Evolutionary conservation across 2,113 vertebrate genomes (phyloP), one percentile per base, ranked within the genome.

Genomic region (Pogona vitticeps): DNA sequence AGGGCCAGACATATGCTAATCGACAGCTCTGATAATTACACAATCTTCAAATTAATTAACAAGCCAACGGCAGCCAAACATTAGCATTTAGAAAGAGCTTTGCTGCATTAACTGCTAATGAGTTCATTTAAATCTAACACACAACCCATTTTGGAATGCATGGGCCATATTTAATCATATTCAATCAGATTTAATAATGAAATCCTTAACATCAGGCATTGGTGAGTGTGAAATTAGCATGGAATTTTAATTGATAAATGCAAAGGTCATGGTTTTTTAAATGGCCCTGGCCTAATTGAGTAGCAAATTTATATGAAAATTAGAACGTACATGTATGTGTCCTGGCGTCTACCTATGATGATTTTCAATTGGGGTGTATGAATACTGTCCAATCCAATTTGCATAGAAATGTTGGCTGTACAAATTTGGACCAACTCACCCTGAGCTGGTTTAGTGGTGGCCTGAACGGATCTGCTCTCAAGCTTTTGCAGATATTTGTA

Each of bases 1-100:
- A 94, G 90, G 84, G 91, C 91, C 88, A 94, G 93, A 94, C 10
- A 82, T 94, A 94, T 95, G 95, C 93, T 95, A 96, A 96, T 95
- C 80, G 90, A 96, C 96, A 95, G 90, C 90, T 94, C 94, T 92
- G 87, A 95, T 96, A 97, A 96, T 96, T 96, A 95, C 90, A 94
- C 93, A 96, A 96, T 96, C 96, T 96, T 97, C 95, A 96, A 95
- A 97, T 96, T 96, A 97, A 97, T 97, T 97, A 97, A 95, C 75
- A 85, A 96, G 94, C 95, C 96, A 96, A 96, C 96, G 95, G 94
- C 96, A 96, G 96, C 95, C 95, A 97, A 97, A 97, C 94, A 95
- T 96, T 96, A 96, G 94, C 95, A 95, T 96, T 96, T 97, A 96
- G 95, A 96, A 96, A 96, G 94, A 38, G 93, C 94, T 96, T 94